A percentile compares a stretch with the other conserved stretches of the same genome.
These are phyloP conservation scores for Drosophila recens DNA, from an alignment of 2,888 invertebrate genomes.

Conservation along the genomic window DNA sequence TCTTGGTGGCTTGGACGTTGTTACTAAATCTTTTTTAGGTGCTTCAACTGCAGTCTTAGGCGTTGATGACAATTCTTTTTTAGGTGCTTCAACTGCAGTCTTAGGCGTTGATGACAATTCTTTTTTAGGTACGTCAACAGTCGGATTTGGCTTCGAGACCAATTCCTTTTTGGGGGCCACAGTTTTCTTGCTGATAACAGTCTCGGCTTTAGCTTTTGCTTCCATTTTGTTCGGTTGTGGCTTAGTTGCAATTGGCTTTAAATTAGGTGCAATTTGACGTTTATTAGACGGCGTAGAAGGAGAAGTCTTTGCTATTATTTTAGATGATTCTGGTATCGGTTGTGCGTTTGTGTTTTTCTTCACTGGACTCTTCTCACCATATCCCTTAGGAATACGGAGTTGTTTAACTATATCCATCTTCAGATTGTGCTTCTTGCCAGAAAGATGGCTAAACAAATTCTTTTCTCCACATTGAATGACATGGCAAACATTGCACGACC, in stretches of 20 bases:
- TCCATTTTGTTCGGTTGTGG: not conserved
- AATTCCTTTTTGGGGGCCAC: not conserved
- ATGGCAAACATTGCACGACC: slow-evolving; percentile 70
- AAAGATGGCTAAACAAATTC: slow-evolving; percentile 74
- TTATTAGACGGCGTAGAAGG: not conserved
- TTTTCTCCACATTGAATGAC: slow-evolving; percentile 70
- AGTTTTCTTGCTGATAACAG: not conserved
- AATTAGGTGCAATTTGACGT: not conserved
- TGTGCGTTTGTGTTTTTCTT: not conserved
- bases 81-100: not conserved
- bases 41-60: not conserved
- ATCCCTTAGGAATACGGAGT: slow-evolving; percentile 60
- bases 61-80: not conserved
- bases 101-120: not conserved
- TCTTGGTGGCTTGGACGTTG: not conserved
- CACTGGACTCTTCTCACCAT: not conserved
- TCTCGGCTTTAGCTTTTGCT: not conserved
- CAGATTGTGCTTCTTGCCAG: slow-evolving; percentile 77
- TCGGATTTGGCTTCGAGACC: not conserved
- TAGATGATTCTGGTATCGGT: not conserved
- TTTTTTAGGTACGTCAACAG: not conserved
- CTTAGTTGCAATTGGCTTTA: not conserved
- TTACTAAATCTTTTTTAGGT: not conserved
- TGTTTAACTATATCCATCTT: slow-evolving; percentile 61
- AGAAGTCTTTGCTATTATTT: not conserved